These are phyloP conservation scores for Aphelinus certus DNA, from an alignment of 1,140 invertebrate species.

Conservation along the genomic window DNA sequence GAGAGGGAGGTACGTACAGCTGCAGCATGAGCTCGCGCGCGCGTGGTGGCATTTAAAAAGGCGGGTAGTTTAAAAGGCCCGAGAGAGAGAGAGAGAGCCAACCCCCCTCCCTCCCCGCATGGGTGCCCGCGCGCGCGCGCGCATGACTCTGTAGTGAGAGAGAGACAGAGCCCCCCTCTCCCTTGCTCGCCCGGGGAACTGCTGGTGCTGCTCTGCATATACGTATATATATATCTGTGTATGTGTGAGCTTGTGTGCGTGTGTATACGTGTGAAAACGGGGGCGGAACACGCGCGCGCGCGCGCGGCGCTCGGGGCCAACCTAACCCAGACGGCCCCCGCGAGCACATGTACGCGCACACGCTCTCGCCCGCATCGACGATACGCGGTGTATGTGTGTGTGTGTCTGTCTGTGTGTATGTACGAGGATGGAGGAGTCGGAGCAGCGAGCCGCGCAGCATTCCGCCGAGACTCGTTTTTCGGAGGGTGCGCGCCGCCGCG, in stretches of 20 bases:
- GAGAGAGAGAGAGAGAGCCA: background rate
- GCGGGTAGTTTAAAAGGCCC: conserved; percentile 36
- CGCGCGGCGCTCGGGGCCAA: background rate
- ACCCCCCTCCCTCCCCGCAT: background rate
- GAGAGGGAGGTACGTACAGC: background rate
- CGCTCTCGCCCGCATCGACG: background rate
- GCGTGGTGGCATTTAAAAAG: conserved; percentile 34
- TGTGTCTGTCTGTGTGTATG: background rate
- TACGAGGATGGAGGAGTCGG: background rate
- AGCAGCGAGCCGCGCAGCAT: too few species aligned
- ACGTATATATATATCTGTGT: background rate
- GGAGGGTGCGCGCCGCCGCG: too few species aligned
- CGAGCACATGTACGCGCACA: background rate
- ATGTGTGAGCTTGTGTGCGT: too few species aligned
- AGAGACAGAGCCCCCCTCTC: background rate
- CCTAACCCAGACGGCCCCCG: conserved; percentile 4
- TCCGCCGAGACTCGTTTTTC: too few species aligned
- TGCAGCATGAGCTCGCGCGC: background rate
- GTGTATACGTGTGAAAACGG: conserved; percentile 19
- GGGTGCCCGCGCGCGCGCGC: background rate
- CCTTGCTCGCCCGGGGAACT: background rate
- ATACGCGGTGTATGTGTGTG: too few species aligned
- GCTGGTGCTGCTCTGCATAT: background rate
- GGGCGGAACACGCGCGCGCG: background rate
- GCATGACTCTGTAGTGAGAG: background rate